Evolutionary conservation across 2,113 vertebrate species (phyloP).

Genomic region (Ceyx melanurus): DNA sequence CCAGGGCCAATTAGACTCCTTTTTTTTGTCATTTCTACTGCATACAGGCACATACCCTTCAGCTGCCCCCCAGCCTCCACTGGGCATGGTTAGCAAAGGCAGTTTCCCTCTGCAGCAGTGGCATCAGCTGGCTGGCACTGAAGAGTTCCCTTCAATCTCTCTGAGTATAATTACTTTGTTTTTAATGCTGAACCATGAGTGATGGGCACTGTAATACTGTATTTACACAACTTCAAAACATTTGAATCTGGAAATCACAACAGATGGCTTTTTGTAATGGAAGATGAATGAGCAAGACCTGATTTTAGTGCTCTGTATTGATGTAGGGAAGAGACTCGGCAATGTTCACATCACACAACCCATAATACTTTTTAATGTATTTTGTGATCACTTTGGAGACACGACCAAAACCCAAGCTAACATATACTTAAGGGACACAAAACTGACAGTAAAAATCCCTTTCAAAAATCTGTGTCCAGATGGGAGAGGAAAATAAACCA

Average conservation of each 20-base stretch:
- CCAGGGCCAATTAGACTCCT: not conserved
- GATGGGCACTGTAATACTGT: not conserved
- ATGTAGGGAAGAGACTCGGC: not conserved
- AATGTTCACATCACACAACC: not conserved
- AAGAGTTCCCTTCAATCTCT: not conserved
- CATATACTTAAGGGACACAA: not conserved
- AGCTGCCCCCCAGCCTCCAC: not conserved
- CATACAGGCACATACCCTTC: not conserved
- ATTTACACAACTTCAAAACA: not conserved
- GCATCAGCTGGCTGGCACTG: not conserved
- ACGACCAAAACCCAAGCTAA: not conserved
- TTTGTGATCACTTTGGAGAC: not conserved
- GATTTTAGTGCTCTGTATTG: not conserved
- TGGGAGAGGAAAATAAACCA: not conserved
- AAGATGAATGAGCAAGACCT: not conserved
- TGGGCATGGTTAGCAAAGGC: rapidly evolving
- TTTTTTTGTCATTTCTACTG: not conserved
- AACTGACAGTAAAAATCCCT: not conserved
- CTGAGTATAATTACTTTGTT: not conserved
- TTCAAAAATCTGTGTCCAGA: conserved; percentile 15
- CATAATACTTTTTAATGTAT: not conserved
- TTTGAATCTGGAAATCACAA: not conserved
- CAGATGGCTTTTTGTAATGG: not conserved
- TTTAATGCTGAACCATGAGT: not conserved
- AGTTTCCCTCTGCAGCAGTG: not conserved